Evolutionary conservation across 30 jellyfish, hydroid and myxozoan species (phyloP).

Genomic region (Aurelia aurita complex sp. Pacific): DNA sequence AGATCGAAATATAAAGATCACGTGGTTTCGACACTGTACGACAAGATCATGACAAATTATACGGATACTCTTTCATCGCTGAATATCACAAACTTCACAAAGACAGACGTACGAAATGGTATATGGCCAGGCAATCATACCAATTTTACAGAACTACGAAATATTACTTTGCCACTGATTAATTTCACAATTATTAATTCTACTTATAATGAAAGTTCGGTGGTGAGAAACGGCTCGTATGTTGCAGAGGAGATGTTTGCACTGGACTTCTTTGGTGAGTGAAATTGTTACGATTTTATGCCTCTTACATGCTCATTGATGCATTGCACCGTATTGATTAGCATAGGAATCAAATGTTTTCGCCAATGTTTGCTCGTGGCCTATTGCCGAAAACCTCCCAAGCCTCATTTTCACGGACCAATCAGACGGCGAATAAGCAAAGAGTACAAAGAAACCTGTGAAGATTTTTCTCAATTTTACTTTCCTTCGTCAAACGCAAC

Average conservation of each 20-base stretch:
- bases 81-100: conserved; percentile 43
- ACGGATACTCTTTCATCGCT: conserved; percentile 8
- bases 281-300: neutral
- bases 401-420: too few relatives aligned
- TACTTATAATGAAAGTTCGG: conserved; percentile 14
- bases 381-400: too few relatives aligned
- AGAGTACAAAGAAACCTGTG: too few relatives aligned
- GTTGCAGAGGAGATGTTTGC: conserved; percentile 42
- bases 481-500: too few relatives aligned
- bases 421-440: too few relatives aligned
- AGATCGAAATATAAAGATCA: conserved; percentile 19
- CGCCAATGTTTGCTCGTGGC: too few relatives aligned
- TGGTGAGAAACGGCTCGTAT: conserved; percentile 38
- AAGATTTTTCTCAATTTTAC: too few relatives aligned
- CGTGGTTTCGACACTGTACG: conserved; percentile 21
- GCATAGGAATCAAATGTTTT: too few relatives aligned
- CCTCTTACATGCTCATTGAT: too few relatives aligned
- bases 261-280: conserved; percentile 51
- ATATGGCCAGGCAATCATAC: conserved; percentile 51
- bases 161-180: conserved; percentile 32
- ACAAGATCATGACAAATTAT: conserved; percentile 25
- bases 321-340: too few relatives aligned
- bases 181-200: conserved; percentile 29
- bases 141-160: conserved; percentile 22
- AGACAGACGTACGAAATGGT: conserved; percentile 25